Evolutionary conservation across 1,140 invertebrate species (phyloP).

Genomic region (Elymnias hypermnestra): DNA sequence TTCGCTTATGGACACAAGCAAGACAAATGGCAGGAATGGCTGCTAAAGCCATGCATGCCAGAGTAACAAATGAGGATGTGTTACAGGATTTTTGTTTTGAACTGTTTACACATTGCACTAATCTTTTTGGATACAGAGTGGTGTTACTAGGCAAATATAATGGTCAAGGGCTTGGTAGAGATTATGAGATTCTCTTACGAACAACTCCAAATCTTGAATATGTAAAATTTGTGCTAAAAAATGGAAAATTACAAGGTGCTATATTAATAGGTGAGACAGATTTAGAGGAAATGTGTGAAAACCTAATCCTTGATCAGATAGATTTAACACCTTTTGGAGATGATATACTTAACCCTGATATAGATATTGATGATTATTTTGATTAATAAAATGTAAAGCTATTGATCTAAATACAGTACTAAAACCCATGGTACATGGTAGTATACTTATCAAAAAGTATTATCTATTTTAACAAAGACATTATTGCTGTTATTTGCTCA

Average conservation of each 20-base stretch:
- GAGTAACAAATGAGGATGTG: constrained; percentile 78
- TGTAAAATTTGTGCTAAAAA: constrained; percentile 92
- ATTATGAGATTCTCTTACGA: constrained; percentile 93
- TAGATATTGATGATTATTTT: constrained; percentile 99
- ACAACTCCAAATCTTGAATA: constrained; percentile 91
- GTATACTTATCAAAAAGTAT: too few relatives aligned
- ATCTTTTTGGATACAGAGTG: constrained; percentile 96
- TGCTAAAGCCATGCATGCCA: constrained; percentile 91
- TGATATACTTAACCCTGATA: constrained; percentile 94
- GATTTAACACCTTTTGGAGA: constrained; percentile 93
- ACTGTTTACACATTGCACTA: constrained; percentile 96
- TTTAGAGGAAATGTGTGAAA: constrained; percentile 98
- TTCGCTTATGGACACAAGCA: constrained; percentile 98
- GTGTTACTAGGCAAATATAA: constrained; percentile 96
- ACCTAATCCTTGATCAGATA: constrained; percentile 96
- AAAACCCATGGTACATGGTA: too few relatives aligned
- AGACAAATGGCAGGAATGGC: constrained; percentile 97
- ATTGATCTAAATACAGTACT: too few relatives aligned
- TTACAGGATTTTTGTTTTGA: constrained; percentile 97
- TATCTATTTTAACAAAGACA: too few relatives aligned
- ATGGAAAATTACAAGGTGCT: constrained; percentile 93
- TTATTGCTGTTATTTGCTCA: too few relatives aligned
- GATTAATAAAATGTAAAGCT: constrained; percentile 80
- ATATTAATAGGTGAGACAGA: constrained; percentile 98
- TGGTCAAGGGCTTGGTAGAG: constrained; percentile 88